Base-by-base conservation (phyloP, 2,797 vertebrate genomes). In the Sciurus vulgaris region DNA sequence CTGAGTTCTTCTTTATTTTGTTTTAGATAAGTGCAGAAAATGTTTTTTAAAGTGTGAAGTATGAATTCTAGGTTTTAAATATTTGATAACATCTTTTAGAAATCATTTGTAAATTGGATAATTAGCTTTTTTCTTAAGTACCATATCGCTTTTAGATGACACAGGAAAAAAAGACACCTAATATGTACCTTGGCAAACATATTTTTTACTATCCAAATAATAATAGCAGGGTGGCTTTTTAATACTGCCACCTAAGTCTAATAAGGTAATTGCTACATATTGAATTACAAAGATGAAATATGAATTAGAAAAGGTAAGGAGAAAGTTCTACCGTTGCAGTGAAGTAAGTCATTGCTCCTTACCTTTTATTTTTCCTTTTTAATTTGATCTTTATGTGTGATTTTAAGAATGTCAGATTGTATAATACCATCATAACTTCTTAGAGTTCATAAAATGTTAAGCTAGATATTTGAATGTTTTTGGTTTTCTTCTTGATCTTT, bases 11-110 rank as follows among this genome's bases (percentile, higher is more conserved):
- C 0, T 93, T 95, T 94, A 59, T 54, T 95, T 94, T 92, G 26
- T 88, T 96, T 96, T 83, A 83, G 70, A 81, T 94, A 70, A 97
- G 13, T 86, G 51, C 56, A 94, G 92, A 93, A 61, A 35, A 63
- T 0, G 14, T 93, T 93, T 74, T 95, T 69, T 74, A 87, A 49
- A 9, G 2, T 96, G 56, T 85, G 56, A 67, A 93, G 11, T 96
- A 85, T 96, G 26, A 72, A 69, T 95, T 97, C 35, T 94, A 95
- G 95, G 49, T 9, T 94, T 95, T 91, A 91, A 96, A 51, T 96
- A 70, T 78, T 76, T 96, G 63, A 77, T 94, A 67, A 54, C n/a
- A 24, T 93, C 78, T 95, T 84, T 82, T 82, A 95, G 33, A 96
- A 93, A 90, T 91, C 17, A 91, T 92, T 86, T 96, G 12, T 90